Base-by-base conservation (phyloP, 2,113 vertebrate genomes). In the Apteryx owenii region DNA sequence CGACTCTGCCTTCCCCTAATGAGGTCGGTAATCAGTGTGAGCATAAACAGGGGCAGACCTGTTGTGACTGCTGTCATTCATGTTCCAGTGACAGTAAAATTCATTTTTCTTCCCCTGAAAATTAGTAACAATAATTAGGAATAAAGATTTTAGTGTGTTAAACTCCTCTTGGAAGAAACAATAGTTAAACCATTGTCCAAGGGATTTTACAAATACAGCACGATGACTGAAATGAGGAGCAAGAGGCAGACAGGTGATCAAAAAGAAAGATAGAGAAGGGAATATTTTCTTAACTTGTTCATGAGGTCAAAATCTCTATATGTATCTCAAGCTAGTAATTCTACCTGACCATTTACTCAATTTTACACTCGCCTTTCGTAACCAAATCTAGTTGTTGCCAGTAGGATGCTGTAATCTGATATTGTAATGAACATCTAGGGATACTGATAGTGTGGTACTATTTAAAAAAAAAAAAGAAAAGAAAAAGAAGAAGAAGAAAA, bases 21-120 rank as follows among this genome's bases (percentile, higher is more conserved):
- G 96, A 93, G 94, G 36, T 82, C 56, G 94, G 73, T 89, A 92
- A 93, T 96, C 95, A 94, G 78, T 42, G 53, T 46, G 87, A 96
- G 85, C 86, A 82, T 73, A 73, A 94, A 78, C 31, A 94, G 72
- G 53, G 64, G 44, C 83, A 95, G 81, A 85, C 66, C 87, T 5
- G 1, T 48, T 19, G 73, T 70, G 81, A 40, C 68, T 83, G 71
- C 92, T 68, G 69, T 68, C 46, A 76, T 23, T 33, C 56, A 4
- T 69, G 38, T 26, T 81, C 68, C 54, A 44, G 54, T 40, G 42
- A 83, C 60, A 76, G 71, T 36, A 81, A 88, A 93, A 80, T 23
- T 22, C 51, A 1, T 22, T 75, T 50, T 92, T 61, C 46, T 71
- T 6, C 58, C 85, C 68, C 26, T 84, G 38, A 65, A 93, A 90